These are phyloP conservation scores for Hemiscyllium ocellatum DNA, from an alignment of 2,113 vertebrate genomes.

Conservation along the genomic window DNA sequence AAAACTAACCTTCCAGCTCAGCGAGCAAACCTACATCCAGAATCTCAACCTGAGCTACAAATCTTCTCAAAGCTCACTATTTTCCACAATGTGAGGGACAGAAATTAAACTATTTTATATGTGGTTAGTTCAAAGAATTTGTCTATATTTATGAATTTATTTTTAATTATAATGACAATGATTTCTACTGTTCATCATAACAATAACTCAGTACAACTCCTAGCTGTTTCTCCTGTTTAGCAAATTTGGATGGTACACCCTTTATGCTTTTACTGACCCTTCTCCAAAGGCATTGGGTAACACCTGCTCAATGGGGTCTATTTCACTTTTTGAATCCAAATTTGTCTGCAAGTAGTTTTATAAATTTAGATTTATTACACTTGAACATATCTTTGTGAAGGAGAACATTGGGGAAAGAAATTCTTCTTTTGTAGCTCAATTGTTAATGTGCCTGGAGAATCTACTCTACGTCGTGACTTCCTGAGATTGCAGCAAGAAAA, in stretches of 20 bases:
- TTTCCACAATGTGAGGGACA: neutral
- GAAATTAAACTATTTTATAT: neutral
- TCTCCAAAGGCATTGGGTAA: neutral
- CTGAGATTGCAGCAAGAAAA: conserved; percentile 97
- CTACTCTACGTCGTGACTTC: conserved; percentile 90
- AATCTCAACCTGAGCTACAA: too few relatives aligned
- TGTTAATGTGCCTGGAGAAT: conserved; percentile 94
- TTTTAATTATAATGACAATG: neutral
- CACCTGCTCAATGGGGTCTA: neutral
- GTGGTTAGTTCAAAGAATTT: neutral
- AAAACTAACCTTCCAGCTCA: too few relatives aligned
- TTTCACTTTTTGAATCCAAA: neutral
- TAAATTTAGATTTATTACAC: neutral
- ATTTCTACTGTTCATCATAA: neutral
- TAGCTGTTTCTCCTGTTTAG: neutral
- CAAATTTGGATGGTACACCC: neutral
- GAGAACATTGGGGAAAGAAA: neutral
- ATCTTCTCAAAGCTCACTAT: neutral
- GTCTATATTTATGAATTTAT: neutral
- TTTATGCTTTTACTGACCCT: neutral
- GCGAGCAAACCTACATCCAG: too few relatives aligned
- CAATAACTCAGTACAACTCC: neutral
- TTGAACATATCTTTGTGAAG: neutral
- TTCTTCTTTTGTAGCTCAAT: conserved; percentile 70
- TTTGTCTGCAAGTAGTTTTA: neutral